phyloP scores from a whole-genome alignment of 2,113 vertebrate genomes.

The Puffinus mauretanicus region DNA sequence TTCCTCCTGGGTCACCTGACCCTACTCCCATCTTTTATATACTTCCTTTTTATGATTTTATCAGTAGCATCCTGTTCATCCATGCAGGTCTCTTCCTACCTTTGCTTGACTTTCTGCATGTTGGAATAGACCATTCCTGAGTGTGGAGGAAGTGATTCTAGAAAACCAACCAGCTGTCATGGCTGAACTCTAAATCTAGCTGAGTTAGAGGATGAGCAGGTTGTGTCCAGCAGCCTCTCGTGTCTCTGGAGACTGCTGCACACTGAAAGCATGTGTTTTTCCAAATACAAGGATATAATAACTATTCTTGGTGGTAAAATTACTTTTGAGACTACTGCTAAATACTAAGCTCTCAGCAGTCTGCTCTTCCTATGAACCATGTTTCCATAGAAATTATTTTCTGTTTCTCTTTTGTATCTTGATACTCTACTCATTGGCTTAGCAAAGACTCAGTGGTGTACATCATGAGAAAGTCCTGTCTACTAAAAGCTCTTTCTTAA shows the following conservation, averaged over 20 bases:
- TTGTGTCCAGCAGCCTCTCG: background rate
- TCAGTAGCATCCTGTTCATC: background rate
- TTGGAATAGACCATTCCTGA: background rate
- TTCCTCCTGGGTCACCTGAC: background rate
- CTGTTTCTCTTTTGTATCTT: background rate
- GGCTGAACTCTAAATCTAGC: background rate
- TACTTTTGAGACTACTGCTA: background rate
- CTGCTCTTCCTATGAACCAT: background rate
- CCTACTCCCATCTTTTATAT: background rate
- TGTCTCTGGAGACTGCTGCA: background rate
- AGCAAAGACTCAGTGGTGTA: background rate
- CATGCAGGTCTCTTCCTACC: background rate
- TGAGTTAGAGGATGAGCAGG: background rate
- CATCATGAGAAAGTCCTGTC: background rate
- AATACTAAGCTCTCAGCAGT: background rate
- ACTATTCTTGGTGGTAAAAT: background rate
- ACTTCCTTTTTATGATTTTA: background rate
- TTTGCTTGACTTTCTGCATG: background rate
- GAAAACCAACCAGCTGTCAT: background rate
- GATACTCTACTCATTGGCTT: background rate
- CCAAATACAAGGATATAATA: background rate
- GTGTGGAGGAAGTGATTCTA: background rate
- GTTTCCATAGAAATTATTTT: background rate
- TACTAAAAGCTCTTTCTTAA: background rate
- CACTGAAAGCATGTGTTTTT: background rate